Base-by-base conservation (phyloP, 1,140 invertebrate genomes). In the Tetranychus cinnabarinus region DNA sequence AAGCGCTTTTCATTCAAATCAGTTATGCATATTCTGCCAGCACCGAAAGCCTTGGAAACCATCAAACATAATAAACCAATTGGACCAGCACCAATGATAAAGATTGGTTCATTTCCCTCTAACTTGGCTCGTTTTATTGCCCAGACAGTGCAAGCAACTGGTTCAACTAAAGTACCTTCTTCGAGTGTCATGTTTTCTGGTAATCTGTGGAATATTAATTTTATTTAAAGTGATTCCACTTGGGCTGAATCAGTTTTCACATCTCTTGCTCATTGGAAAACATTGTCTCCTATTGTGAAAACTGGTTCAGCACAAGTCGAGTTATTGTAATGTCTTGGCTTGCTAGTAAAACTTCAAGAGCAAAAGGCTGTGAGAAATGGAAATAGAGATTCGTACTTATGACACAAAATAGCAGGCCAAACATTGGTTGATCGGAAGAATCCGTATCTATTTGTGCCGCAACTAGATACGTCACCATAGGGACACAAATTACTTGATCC, bases 81-180 rank as follows among this genome's bases (percentile, higher is more conserved):
- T 10, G 88, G 88, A 70, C 75, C 92, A 42, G 89, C 86, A 31
- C 92, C 92, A 61, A 85, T 77, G 66, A 97, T 81, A 2, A 97
- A 77, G 47, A 96, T 84, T 45, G 75, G 78, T 13, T 81, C 80
- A 1, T 86, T 88, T 7, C 82, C 77, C 39, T 72, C 77, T 60
- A 88, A 78, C 4, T 78, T 77, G 4, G 80, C 88, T 59, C 88
- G 77, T 63, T 82, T 79, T 67, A 88, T 93, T 50, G 88, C 88
- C 72, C 95, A 88, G 0, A 96, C 86, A 8, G 82, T 91, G 34
- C 96, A 89, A 0, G 88, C 83, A 6, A 97, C 71, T 0, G 92
- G 92, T 70, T 97, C 92, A 56, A 95, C 70, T 2, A 97, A 68
- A 0, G 91, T 91, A 31, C 88, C 92, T 74, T 97, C 92, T 71